phyloP scores from a whole-genome alignment of 2,797 vertebrate genomes.

The Phrynocephalus forsythii region DNA sequence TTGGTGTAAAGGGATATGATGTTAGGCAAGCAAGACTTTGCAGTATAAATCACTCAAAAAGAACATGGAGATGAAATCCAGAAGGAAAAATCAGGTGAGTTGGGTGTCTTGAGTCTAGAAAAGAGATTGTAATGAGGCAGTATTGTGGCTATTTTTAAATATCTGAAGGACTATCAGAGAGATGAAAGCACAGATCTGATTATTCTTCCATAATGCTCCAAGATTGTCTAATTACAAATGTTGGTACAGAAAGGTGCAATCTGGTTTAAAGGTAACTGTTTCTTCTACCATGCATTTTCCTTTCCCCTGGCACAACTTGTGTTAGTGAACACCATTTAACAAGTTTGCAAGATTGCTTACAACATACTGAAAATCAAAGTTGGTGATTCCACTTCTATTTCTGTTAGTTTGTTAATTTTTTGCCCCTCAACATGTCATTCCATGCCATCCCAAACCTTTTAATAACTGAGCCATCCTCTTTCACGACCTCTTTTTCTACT shows the following conservation, averaged over 20 bases:
- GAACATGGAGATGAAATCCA: not conserved
- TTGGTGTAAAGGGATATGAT: not conserved
- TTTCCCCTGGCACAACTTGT: not conserved
- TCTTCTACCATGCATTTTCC: not conserved
- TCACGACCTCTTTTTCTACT: conserved; percentile 88
- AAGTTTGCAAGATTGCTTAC: conserved; percentile 11
- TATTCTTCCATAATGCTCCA: not conserved
- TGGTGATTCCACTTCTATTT: not conserved
- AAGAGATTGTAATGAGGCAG: not conserved
- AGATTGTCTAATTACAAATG: not conserved
- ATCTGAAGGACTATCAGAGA: not conserved
- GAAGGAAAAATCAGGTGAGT: not conserved
- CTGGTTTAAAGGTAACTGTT: not conserved
- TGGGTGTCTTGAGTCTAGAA: not conserved
- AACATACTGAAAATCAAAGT: not conserved
- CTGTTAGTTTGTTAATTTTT: conserved; percentile 63
- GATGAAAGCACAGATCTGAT: not conserved
- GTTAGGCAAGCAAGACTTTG: not conserved
- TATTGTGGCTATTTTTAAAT: not conserved
- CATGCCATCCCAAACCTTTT: conserved; percentile 91
- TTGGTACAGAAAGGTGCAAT: not conserved
- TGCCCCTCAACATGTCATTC: conserved; percentile 9
- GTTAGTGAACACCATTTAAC: conserved; percentile 47
- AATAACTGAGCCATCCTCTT: conserved; percentile 92
- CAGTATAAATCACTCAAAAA: not conserved